Evolutionary conservation across 2,797 vertebrate species (phyloP).

Genomic region (Rhinophrynus dorsalis): DNA sequence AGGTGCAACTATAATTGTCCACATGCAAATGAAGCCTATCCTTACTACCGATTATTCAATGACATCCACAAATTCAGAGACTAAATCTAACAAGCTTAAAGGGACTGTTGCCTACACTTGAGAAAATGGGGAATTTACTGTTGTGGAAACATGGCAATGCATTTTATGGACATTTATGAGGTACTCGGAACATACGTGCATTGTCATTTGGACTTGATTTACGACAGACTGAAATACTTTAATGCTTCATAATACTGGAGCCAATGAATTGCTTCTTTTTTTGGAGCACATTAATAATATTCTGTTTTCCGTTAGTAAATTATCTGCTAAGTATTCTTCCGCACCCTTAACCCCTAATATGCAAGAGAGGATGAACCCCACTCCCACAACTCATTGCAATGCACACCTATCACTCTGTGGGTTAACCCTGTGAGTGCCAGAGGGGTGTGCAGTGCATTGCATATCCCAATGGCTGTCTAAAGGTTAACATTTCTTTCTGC

Average conservation of each 20-base stretch:
- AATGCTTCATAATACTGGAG: conserved; percentile 97
- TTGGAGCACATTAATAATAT: conserved; percentile 85
- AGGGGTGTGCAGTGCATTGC: no score
- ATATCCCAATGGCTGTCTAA: no score
- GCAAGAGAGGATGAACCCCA: background rate
- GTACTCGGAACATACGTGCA: conserved; percentile 72
- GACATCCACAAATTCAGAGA: conserved; percentile 99
- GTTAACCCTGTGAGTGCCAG: no score
- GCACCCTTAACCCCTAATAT: conserved; percentile 45
- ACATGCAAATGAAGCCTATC: conserved; percentile 83
- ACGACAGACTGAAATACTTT: conserved; percentile 70
- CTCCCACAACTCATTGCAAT: background rate
- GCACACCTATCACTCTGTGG: background rate
- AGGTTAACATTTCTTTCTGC: conserved; percentile 43
- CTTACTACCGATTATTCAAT: conserved; percentile 94
- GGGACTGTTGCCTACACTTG: conserved; percentile 51
- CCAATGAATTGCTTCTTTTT: conserved; percentile 87
- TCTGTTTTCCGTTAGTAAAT: conserved; percentile 80
- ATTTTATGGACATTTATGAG: conserved; percentile 62
- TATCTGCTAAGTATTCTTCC: conserved; percentile 64
- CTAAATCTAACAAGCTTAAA: conserved; percentile 63
- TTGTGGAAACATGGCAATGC: conserved; percentile 63
- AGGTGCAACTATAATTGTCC: conserved; percentile 94
- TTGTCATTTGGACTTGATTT: conserved; percentile 82
- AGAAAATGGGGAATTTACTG: conserved; percentile 68